These are phyloP conservation scores for Seriola rivoliana DNA, from an alignment of 2,113 vertebrate genomes.

Conservation along the genomic window DNA sequence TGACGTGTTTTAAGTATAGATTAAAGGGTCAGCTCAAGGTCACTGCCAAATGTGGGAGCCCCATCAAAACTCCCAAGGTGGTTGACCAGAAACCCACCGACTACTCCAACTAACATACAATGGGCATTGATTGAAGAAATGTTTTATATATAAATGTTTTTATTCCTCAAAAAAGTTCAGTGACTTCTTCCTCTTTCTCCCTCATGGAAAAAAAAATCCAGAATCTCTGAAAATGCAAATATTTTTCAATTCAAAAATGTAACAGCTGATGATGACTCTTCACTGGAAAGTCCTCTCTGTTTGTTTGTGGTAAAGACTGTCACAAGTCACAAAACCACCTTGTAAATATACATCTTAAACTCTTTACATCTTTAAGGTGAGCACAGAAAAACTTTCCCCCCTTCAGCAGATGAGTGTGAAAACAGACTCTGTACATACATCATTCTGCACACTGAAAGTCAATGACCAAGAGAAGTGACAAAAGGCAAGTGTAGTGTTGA, in stretches of 20 bases:
- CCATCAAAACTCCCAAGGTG: slow-evolving; percentile 32
- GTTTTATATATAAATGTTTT: neutral
- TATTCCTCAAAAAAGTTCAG: neutral
- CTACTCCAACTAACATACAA: neutral
- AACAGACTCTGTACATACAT: neutral
- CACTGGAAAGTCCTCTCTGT: neutral
- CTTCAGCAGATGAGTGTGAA: neutral
- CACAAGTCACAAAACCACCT: neutral
- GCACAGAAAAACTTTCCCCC: neutral
- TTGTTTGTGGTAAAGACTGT: neutral
- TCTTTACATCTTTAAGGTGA: neutral
- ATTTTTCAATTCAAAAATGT: too few relatives aligned
- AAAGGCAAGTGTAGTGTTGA: too few relatives aligned
- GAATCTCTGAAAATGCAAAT: neutral
- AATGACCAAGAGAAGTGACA: too few relatives aligned
- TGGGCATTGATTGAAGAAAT: neutral
- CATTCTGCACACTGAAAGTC: too few relatives aligned
- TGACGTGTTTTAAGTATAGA: slow-evolving; percentile 54
- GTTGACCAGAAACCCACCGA: neutral
- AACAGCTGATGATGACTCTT: neutral
- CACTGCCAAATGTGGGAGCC: slow-evolving; percentile 57
- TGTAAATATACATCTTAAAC: neutral
- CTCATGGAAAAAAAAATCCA: neutral
- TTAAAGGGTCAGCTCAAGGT: slow-evolving; percentile 64
- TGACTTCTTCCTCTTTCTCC: neutral